phyloP scores from a whole-genome alignment of 2,113 vertebrate species.

The Caranx ignobilis region DNA sequence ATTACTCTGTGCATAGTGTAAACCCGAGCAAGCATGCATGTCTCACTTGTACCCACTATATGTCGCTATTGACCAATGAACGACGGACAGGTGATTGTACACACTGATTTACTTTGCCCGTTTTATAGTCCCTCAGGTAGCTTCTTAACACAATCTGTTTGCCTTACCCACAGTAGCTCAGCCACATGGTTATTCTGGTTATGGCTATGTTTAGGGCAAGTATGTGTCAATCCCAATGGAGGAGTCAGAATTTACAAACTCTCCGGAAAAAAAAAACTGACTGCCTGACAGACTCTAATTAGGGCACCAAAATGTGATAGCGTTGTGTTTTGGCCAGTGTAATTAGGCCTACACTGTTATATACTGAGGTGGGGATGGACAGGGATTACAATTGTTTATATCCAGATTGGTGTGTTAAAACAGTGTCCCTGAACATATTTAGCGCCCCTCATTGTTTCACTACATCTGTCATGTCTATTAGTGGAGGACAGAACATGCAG shows the following conservation, averaged over 20 bases:
- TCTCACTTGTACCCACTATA: constrained; percentile 48
- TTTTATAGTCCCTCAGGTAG: constrained; percentile 8
- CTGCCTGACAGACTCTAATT: background rate
- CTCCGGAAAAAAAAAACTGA: background rate
- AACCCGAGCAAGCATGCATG: background rate
- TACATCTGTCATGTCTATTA: background rate
- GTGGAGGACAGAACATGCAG: background rate
- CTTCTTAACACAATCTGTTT: background rate
- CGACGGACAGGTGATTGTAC: background rate
- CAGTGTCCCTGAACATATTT: background rate
- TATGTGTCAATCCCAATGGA: background rate
- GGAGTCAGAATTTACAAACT: background rate
- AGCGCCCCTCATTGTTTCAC: background rate
- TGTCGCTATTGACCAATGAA: constrained; percentile 40
- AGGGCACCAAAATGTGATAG: background rate
- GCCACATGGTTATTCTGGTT: background rate
- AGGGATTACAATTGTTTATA: background rate
- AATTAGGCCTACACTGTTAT: background rate
- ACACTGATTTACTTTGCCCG: background rate
- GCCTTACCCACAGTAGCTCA: too few species aligned
- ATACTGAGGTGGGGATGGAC: background rate
- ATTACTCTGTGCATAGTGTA: background rate
- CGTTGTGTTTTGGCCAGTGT: background rate
- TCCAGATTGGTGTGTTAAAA: background rate
- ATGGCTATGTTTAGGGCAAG: too few species aligned